Conservation (phyloP, 2,113 vertebrate species). For the Phyllostomus hastatus region DNA sequence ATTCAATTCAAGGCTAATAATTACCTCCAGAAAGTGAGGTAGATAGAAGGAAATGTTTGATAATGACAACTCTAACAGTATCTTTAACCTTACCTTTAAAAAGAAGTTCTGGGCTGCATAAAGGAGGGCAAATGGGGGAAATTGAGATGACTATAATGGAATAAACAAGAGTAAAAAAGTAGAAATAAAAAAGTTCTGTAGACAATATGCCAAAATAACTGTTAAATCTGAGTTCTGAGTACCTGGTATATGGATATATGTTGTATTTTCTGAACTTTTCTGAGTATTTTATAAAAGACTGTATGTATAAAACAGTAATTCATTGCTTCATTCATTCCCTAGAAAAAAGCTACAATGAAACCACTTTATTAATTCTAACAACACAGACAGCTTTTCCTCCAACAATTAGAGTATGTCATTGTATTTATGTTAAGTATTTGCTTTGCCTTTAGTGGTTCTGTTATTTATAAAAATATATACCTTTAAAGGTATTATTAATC, state of each 20-base stretch:
- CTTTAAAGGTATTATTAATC: not conserved
- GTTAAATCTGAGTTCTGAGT: not conserved
- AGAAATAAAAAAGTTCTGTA: not conserved
- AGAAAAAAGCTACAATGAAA: not conserved
- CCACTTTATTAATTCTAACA: not conserved
- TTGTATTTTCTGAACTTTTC: conserved; percentile 10
- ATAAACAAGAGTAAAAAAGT: no score
- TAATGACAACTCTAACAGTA: not conserved
- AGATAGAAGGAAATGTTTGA: not conserved
- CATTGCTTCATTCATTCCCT: not conserved
- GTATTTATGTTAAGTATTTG: not conserved
- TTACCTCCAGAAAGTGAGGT: not conserved
- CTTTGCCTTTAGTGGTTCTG: not conserved
- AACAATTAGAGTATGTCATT: not conserved
- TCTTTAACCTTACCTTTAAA: not conserved
- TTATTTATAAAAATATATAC: not conserved
- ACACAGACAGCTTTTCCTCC: not conserved
- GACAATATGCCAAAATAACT: not conserved
- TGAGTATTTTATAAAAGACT: not conserved
- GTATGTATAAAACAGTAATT: not conserved
- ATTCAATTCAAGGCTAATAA: not conserved
- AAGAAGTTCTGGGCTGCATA: not conserved
- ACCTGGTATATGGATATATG: not conserved
- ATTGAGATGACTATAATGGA: no score
- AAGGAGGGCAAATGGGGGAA: no score